Conservation (phyloP, 2,888 invertebrate species). For the Polia nebulosa region DNA sequence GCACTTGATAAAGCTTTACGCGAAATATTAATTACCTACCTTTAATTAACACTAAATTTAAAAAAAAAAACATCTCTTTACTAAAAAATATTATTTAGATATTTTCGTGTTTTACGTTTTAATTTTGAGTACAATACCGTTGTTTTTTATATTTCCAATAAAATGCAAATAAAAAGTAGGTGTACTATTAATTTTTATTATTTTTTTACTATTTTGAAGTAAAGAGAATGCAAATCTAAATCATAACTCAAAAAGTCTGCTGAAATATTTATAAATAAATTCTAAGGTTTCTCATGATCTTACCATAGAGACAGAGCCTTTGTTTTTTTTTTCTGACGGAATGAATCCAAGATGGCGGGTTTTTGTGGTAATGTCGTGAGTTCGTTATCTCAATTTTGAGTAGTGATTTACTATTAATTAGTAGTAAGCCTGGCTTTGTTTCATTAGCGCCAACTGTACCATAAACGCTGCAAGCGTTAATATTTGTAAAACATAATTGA, state of each 20-base stretch:
- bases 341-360: slow-evolving; percentile 20
- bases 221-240: slow-evolving; percentile 44
- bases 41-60: slow-evolving; percentile 31
- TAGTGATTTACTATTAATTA: slow-evolving; percentile 59
- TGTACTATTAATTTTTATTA: slow-evolving; percentile 5
- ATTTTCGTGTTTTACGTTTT: background rate
- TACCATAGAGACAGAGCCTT: slow-evolving; percentile 15
- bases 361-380: slow-evolving; percentile 36
- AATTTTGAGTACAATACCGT: slow-evolving; percentile 34
- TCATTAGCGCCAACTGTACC: slow-evolving; percentile 59
- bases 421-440: slow-evolving; percentile 70
- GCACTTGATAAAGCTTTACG: slow-evolving; percentile 35
- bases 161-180: slow-evolving; percentile 33
- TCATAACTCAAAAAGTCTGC: slow-evolving; percentile 59
- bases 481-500: slow-evolving; percentile 78
- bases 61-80: slow-evolving; percentile 37
- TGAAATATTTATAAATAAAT: slow-evolving; percentile 40
- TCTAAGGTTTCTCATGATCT: slow-evolving; percentile 41
- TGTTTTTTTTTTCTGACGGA: slow-evolving; percentile 2
- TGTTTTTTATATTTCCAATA: background rate
- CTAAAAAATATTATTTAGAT: slow-evolving; percentile 39
- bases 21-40: slow-evolving; percentile 19
- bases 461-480: slow-evolving; percentile 74
- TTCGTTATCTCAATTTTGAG: slow-evolving; percentile 61
- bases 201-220: slow-evolving; percentile 41